Evolutionary conservation across 2,113 vertebrate genomes (phyloP).

Genomic region (Genyomyrus donnyi): DNA sequence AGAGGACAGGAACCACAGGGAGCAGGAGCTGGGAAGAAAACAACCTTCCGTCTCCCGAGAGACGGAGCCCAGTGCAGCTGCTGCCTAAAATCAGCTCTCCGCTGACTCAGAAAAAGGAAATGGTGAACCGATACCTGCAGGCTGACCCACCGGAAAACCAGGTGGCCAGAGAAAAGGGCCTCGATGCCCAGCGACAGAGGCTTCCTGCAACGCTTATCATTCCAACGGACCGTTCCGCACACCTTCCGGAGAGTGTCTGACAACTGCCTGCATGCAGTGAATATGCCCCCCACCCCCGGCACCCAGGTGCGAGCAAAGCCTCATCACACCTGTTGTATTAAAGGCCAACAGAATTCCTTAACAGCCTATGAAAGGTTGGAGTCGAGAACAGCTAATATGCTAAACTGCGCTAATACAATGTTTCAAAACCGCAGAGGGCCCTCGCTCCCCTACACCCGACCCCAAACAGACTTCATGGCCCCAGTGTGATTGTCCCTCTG

Average conservation of each 20-base stretch:
- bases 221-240: neutral
- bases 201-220: neutral
- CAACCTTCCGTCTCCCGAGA: neutral
- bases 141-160: neutral
- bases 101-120: neutral
- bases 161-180: neutral
- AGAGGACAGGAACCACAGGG: neutral
- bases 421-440: neutral
- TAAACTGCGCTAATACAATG: neutral
- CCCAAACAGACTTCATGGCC: neutral
- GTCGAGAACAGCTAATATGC: neutral
- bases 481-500: neutral
- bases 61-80: neutral
- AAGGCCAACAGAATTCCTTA: neutral
- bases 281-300: neutral
- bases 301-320: neutral
- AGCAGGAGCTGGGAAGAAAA: neutral
- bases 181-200: neutral
- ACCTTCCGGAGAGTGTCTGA: neutral
- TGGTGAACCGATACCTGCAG: neutral
- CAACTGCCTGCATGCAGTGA: neutral
- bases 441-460: neutral
- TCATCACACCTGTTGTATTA: neutral
- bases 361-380: neutral
- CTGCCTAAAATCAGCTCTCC: neutral